Base-by-base conservation (phyloP, 2,888 invertebrate species). In the Nowickia ferox region DNA sequence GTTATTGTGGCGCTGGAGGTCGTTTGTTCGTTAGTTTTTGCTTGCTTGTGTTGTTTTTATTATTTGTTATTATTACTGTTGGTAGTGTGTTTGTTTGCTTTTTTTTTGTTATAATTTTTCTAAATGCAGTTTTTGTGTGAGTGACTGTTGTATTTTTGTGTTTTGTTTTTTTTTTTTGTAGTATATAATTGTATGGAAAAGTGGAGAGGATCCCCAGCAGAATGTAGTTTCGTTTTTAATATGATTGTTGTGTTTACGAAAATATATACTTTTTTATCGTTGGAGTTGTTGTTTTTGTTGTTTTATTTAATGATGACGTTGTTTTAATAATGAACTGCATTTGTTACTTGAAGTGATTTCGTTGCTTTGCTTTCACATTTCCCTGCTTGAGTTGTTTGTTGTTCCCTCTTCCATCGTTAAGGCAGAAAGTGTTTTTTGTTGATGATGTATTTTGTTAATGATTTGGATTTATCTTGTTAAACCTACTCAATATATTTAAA, bases 1-100 rank as follows among this genome's bases (percentile, higher is more conserved):
- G 83, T 86, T 83, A 83, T 83, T 83, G 76, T 86, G 83, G 83
- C 83, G 79, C 86, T 86, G 86, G 86, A 86, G 83, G 86, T 86
- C 86, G 84, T 84, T 86, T 75, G 72, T 78, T 79, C 22, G 3
- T 53, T 51, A 22, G 66, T 84, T 53, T 40, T 51, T 63, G 55
- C 19, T 71, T 63, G 22, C 51, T 74, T 69, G 55, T 76, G 55
- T 76, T 72, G 68, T 78, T 75, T 57, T 84, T 79, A 19, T 79
- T 48, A 30, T 65, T 66, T 11, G 48, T 9, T 51, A 17, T 66
- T 66, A 11, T 77, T 77, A 30, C 57, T 66, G 61, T 61, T 75
- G 46, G n/a, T 63, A 22, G 38, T 59, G 22, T 44, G 48, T 42
- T 51, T 78, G 30, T 38, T 40, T 19, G 15, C 11, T 66, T 65